phyloP scores from a whole-genome alignment of 2,113 vertebrate species.

The Periophthalmus modestus region DNA sequence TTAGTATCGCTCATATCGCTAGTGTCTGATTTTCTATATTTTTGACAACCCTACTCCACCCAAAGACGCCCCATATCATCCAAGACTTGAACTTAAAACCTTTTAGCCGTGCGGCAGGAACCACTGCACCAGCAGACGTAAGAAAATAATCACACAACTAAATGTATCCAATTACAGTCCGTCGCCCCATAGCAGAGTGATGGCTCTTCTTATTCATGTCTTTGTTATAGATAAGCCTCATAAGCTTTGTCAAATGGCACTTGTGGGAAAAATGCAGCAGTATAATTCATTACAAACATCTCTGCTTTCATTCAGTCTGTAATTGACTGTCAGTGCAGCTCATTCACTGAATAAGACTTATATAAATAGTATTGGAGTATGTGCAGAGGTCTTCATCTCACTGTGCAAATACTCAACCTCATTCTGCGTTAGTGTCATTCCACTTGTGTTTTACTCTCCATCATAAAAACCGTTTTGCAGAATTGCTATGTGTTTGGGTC shows the following conservation, averaged over 20 bases:
- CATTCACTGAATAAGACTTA: slow-evolving; percentile 18
- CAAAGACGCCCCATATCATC: no score
- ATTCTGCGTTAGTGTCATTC: slow-evolving; percentile 19
- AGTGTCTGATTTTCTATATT: no score
- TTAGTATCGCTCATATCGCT: no score
- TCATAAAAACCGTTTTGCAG: slow-evolving; percentile 14
- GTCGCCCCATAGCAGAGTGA: neutral
- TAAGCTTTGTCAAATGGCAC: neutral
- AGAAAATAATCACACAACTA: neutral
- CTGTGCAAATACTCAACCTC: slow-evolving; percentile 27
- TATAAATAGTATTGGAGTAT: slow-evolving; percentile 33
- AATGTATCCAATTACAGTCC: neutral
- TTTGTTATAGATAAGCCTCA: slow-evolving; percentile 2
- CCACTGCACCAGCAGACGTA: neutral
- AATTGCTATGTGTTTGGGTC: slow-evolving; percentile 15
- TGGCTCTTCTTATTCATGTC: neutral
- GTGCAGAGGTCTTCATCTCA: slow-evolving; percentile 17
- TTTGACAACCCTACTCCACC: no score
- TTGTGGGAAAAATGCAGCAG: neutral
- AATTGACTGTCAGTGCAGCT: slow-evolving; percentile 19
- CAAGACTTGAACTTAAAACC: no score
- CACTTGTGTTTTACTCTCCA: slow-evolving; percentile 26
- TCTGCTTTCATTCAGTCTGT: slow-evolving; percentile 4
- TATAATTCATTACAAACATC: slow-evolving; percentile 1
- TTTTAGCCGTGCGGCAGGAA: no score